phyloP scores from a whole-genome alignment of 2,888 invertebrate species.

The Sesia apiformis region DNA sequence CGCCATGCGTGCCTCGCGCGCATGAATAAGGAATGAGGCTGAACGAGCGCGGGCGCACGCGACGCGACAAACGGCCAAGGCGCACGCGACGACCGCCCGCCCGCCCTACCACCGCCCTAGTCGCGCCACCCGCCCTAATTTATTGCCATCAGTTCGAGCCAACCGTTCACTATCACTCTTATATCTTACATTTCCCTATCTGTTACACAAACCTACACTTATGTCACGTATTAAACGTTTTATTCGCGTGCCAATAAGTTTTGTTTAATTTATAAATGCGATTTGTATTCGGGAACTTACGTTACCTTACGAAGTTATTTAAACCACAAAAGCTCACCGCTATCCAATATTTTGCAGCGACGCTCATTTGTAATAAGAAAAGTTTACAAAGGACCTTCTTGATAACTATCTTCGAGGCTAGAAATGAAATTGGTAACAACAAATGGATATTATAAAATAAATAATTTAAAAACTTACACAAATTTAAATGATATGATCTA shows the following conservation, averaged over 20 bases:
- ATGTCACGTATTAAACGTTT: conserved; percentile 13
- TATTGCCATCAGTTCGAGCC: conserved; percentile 42
- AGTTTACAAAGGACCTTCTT: too few species aligned
- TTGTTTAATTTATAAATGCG: background rate
- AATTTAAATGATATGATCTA: too few species aligned
- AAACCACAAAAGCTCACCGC: too few species aligned
- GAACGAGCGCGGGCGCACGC: conserved; percentile 67
- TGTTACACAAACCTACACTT: conserved; percentile 14
- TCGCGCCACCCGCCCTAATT: conserved; percentile 33
- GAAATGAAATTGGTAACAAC: too few species aligned
- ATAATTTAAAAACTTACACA: too few species aligned
- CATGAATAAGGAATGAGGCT: conserved; percentile 70
- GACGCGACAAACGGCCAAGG: conserved; percentile 45
- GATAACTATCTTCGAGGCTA: too few species aligned
- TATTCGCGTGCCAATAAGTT: background rate
- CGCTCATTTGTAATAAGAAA: too few species aligned
- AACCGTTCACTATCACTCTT: conserved; percentile 39
- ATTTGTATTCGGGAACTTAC: background rate
- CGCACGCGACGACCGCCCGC: conserved; percentile 33
- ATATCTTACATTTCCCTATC: conserved; percentile 48
- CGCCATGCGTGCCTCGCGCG: conserved; percentile 48
- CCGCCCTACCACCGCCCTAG: conserved; percentile 13
- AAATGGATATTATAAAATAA: too few species aligned
- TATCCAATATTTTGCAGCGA: too few species aligned
- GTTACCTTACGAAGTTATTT: too few species aligned